Evolutionary conservation across 2,888 invertebrate genomes (phyloP).

Genomic region (Tuta absoluta): DNA sequence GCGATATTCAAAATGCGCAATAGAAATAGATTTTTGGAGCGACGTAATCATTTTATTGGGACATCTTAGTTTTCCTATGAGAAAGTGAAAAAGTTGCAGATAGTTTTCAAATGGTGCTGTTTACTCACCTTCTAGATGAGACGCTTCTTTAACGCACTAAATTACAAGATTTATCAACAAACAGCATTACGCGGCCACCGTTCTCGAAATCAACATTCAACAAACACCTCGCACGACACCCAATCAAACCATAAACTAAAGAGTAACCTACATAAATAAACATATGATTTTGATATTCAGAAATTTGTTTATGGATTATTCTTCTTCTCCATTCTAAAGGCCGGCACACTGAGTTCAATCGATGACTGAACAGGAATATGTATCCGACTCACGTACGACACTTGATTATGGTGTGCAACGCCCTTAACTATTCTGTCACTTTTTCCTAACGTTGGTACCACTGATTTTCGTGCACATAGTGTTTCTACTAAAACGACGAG

Average conservation of each 20-base stretch:
- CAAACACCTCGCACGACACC: slow-evolving; percentile 74
- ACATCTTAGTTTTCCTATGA: slow-evolving; percentile 29
- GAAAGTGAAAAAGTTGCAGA: slow-evolving; percentile 29
- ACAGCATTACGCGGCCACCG: slow-evolving; percentile 76
- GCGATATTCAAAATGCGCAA: slow-evolving; percentile 65
- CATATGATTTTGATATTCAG: slow-evolving; percentile 65
- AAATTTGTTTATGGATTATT: slow-evolving; percentile 42
- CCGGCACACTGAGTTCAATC: background rate
- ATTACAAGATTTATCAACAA: slow-evolving; percentile 68
- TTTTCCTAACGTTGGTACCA: background rate
- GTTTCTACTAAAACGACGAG: background rate
- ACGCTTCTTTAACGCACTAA: slow-evolving; percentile 61
- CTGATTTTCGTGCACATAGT: background rate
- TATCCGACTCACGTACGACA: no score
- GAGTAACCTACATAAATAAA: slow-evolving; percentile 77
- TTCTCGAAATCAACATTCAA: slow-evolving; percentile 69
- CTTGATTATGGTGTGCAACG: no score
- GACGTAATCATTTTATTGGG: slow-evolving; percentile 26
- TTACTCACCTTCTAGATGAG: slow-evolving; percentile 60
- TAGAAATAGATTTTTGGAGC: slow-evolving; percentile 39
- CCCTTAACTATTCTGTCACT: no score
- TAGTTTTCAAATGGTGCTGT: slow-evolving; percentile 28
- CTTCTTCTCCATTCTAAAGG: background rate
- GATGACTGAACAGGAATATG: no score
- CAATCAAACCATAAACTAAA: slow-evolving; percentile 74